phyloP scores from a whole-genome alignment of 1,140 invertebrate genomes.

The Carposina sasakii region DNA sequence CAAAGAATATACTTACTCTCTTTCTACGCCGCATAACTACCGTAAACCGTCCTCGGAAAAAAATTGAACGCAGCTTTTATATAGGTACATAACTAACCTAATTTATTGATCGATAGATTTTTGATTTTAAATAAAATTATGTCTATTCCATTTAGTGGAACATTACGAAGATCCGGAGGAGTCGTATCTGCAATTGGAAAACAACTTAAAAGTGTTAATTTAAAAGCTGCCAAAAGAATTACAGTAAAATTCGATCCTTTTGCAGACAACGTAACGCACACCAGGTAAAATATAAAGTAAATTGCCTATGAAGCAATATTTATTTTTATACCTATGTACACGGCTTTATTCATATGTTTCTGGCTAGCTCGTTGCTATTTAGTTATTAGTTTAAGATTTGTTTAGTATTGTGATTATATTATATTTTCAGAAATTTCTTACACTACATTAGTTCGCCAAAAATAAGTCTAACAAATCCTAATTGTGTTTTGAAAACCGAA shows the following conservation, averaged over 20 bases:
- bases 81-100: too few species aligned
- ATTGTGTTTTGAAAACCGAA: slow-evolving; percentile 83
- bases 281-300: slow-evolving; percentile 81
- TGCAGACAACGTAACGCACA: slow-evolving; percentile 76
- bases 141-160: slow-evolving; percentile 81
- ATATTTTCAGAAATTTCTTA: slow-evolving; percentile 82
- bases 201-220: slow-evolving; percentile 79
- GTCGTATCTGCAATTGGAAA: slow-evolving; percentile 78
- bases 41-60: too few species aligned
- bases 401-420: too few species aligned
- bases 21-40: too few species aligned
- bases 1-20: too few species aligned
- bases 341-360: too few species aligned
- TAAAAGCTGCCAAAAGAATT: slow-evolving; percentile 86
- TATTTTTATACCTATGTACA: too few species aligned
- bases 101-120: slow-evolving; percentile 9
- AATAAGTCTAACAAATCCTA: slow-evolving; percentile 80
- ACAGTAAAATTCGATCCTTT: slow-evolving; percentile 90
- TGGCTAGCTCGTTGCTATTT: too few species aligned
- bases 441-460: slow-evolving; percentile 78
- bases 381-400: too few species aligned
- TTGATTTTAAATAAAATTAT: slow-evolving; percentile 58
- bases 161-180: slow-evolving; percentile 75
- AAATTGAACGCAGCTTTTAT: too few species aligned
- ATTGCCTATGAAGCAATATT: too few species aligned